phyloP scores from a whole-genome alignment of 2,113 vertebrate species.

The Indri indri region DNA sequence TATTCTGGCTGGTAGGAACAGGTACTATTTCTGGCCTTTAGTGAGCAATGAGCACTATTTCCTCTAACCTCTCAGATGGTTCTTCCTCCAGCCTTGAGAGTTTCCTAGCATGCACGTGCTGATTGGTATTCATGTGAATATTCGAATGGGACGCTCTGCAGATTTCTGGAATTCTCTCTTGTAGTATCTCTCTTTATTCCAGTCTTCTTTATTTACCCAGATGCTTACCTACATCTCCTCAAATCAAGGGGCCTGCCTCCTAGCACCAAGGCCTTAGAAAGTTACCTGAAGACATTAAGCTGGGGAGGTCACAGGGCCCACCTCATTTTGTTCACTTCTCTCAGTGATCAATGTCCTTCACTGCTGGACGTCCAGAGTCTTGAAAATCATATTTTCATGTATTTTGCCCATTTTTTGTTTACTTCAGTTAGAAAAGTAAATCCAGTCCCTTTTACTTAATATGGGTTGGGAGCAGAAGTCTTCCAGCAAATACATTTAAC shows the following conservation, averaged over 20 bases:
- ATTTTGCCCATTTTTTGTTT: not conserved
- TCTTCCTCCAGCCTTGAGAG: not conserved
- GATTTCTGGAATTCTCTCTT: not conserved
- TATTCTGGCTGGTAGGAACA: not conserved
- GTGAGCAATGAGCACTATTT: not conserved
- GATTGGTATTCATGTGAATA: not conserved
- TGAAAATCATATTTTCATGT: not conserved
- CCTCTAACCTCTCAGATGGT: not conserved
- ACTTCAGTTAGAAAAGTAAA: slow-evolving; percentile 2
- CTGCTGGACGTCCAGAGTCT: not conserved
- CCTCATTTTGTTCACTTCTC: not conserved
- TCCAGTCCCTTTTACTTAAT: not conserved
- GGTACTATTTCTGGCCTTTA: not conserved
- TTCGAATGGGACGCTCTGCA: not conserved
- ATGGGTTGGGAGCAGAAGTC: not conserved
- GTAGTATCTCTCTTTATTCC: not conserved
- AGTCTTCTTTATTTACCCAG: not conserved
- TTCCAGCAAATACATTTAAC: slow-evolving; percentile 28
- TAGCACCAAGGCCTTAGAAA: not conserved
- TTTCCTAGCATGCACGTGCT: not conserved
- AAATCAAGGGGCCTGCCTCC: not conserved
- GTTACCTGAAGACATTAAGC: not conserved
- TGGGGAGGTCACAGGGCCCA: not conserved
- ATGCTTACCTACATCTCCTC: not conserved
- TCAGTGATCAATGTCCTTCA: not conserved